These are phyloP conservation scores for Phyllopteryx taeniolatus DNA, from an alignment of 2,113 vertebrate species.

Conservation along the genomic window DNA sequence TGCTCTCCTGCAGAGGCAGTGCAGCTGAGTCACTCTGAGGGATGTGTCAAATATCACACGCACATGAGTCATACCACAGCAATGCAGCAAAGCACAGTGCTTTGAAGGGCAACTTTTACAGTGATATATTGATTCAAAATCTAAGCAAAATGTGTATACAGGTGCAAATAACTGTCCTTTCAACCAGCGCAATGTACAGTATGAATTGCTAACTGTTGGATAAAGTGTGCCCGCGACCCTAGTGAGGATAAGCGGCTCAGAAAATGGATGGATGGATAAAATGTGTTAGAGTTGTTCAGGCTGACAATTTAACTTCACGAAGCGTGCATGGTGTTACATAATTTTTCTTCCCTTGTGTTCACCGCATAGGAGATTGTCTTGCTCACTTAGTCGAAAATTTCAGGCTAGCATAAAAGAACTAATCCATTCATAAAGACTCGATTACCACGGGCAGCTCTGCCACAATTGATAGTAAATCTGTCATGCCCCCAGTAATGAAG, in stretches of 20 bases:
- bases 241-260: too few relatives aligned
- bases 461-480: conserved; percentile 39
- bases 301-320: not conserved
- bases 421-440: conserved; percentile 22
- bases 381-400: conserved; percentile 7
- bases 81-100: conserved; percentile 37
- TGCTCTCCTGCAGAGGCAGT: conserved; percentile 38
- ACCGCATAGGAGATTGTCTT: not conserved
- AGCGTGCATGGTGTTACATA: not conserved
- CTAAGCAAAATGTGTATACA: not conserved
- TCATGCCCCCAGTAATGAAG: conserved; percentile 23
- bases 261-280: too few relatives aligned
- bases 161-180: not conserved
- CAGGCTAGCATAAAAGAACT: conserved; percentile 4
- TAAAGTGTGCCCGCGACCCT: too few relatives aligned
- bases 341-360: not conserved
- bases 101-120: conserved; percentile 6
- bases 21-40: conserved; percentile 55
- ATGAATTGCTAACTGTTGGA: not conserved
- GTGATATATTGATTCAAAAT: not conserved
- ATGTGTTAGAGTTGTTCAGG: not conserved
- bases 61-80: conserved; percentile 60
- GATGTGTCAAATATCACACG: conserved; percentile 35
- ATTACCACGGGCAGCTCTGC: conserved; percentile 11
- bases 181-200: not conserved